Conservation (phyloP, 37 sponge, comb jelly and placozoan species). For the Crambe crambe region DNA sequence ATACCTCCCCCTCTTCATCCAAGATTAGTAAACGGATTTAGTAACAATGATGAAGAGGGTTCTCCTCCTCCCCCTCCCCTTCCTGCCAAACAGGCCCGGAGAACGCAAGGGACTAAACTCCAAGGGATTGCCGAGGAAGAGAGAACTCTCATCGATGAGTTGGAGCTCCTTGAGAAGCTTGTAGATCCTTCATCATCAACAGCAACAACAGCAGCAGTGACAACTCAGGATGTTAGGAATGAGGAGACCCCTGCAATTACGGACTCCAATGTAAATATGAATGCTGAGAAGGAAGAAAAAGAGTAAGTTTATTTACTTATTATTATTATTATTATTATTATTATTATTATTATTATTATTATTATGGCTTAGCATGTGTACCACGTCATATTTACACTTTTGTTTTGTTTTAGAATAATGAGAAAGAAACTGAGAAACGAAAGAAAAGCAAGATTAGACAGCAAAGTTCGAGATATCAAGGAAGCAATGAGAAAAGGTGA, state of each 20-base stretch:
- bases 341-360: too few species aligned
- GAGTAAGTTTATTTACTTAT: background rate
- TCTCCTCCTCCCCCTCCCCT: slow-evolving; percentile 29
- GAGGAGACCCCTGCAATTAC: background rate
- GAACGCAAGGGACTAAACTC: background rate
- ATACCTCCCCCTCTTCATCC: slow-evolving; percentile 41
- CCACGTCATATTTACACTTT: too few species aligned
- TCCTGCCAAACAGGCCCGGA: background rate
- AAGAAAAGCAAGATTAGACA: slow-evolving; percentile 8
- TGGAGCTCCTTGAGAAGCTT: slow-evolving; percentile 23
- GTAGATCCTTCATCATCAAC: background rate
- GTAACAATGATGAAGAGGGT: background rate
- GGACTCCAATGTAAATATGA: background rate
- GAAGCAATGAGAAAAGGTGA: slow-evolving; percentile 24
- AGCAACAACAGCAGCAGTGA: background rate
- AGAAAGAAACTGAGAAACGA: slow-evolving; percentile 1
- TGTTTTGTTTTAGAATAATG: background rate
- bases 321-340: too few species aligned
- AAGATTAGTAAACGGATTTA: background rate
- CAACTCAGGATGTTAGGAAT: background rate
- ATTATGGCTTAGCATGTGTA: too few species aligned
- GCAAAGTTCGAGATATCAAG: slow-evolving; percentile 43
- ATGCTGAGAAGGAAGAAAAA: background rate
- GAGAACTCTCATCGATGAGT: slow-evolving; percentile 9
- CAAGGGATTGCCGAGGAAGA: slow-evolving; percentile 17